Base-by-base conservation (phyloP, 1,140 invertebrate species). In the Habropoda laboriosa region DNA sequence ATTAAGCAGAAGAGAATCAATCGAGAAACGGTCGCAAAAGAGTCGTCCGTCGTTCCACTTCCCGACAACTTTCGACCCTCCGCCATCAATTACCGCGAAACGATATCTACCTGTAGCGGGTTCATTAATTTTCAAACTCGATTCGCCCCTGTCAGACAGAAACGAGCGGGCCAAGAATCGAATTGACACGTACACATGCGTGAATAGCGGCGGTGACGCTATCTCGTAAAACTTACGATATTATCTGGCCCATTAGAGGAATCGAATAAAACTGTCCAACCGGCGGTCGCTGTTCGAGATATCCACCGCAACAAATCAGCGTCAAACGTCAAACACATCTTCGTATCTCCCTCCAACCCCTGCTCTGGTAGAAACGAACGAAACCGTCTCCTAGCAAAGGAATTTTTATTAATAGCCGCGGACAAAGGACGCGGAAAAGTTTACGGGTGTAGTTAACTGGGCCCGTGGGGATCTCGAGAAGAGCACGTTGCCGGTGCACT, bases 391-490 rank as follows among this genome's bases (percentile, higher is more conserved):
- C n/a, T n/a, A n/a, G n/a, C n/a, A n/a, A n/a, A 24, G 8, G 1
- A 45, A 32, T 47, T 83, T 66, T 80, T 83, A 75, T 75, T 74
- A 75, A 75, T 60, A 40, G 16, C 16, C 45, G 4, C 27, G 6
- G 7, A 12, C 13, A 67, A 18, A 61, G 42, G 18, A 24, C 21
- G 32, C 51, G 45, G 40, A 66, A 49, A n/a, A 67, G n/a, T 85
- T 83, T 72, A 76, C 66, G 70, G 12, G 30, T 80, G 30, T 76
- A 47, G 78, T 78, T 68, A 55, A 35, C n/a, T n/a, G 49, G 42
- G 3, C 16, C 40, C 16, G n/a, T 4, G 30, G 10, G 45, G 24
- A 30, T 21, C 49, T 49, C 5, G 13, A 63, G 38, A 55, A n/a
- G n/a, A n/a, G n/a, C n/a, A 79, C 55, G 53, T 72, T n/a, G 45